Base-by-base conservation (phyloP, 64 coral and sea anemone species). In the Stylophora pistillata region DNA sequence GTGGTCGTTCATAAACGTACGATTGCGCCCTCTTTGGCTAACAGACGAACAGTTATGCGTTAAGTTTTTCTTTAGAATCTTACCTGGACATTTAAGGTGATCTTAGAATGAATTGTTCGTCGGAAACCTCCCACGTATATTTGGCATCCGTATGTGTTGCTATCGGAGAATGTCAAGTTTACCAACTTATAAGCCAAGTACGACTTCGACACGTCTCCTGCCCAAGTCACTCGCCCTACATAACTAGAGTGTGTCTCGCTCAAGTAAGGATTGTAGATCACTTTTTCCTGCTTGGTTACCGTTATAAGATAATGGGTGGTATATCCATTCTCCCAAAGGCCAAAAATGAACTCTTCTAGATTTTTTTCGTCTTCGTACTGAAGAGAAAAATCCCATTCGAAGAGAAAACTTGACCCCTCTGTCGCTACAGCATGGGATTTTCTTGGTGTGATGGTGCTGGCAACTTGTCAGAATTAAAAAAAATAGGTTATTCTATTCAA, bases 331-430 rank as follows among this genome's bases (percentile, higher is more conserved):
- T 58, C 77, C 77, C 77, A 79, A 79, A 79, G 77, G 59, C 77
- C 77, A 79, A 79, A 79, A 58, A 79, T 55, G 25, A 79, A 57
- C 17, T 78, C 54, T 13, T 15, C 31, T 15, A 79, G 59, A 1
- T 55, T 65, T 21, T 23, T 23, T n/a, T 65, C 59, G 54, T 79
- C 77, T 30, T 56, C 14, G 20, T 23, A 79, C 30, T 58, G 54
- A 79, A 79, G 77, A 79, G 0, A 9, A 79, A 59, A 79, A 79
- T 79, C 77, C 77, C 77, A 79, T 28, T 58, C 55, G 16, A 79
- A 59, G 15, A 27, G 57, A 27, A 79, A 59, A n/a, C 18, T 59
- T 30, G 54, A 57, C 15, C 77, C 77, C 30, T 79, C 77, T 30
- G 14, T 16, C 10, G 59, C 77, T 9, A 1, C 59, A 28, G 55